Percentiles rank a stretch among this genome's conserved stretches.
Conservation (phyloP, 2,113 vertebrate species). For the Ictalurus punctatus region DNA sequence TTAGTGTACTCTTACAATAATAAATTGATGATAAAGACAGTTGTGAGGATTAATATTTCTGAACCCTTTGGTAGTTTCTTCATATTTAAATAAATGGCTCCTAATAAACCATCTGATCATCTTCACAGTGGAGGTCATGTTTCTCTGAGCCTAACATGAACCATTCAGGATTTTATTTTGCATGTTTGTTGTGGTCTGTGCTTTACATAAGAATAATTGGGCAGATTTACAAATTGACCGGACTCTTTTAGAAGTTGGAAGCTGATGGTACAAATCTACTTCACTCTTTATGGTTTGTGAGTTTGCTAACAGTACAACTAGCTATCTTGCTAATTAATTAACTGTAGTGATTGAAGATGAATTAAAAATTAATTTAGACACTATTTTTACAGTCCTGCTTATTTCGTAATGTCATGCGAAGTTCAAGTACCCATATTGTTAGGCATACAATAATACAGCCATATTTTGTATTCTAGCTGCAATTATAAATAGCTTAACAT, state of each 20-base stretch:
- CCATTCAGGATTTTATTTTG: not conserved
- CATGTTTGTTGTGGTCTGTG: not conserved
- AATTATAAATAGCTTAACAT: not conserved
- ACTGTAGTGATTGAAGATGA: not conserved
- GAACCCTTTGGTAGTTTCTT: not conserved
- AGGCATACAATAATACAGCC: not conserved
- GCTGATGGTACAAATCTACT: not conserved
- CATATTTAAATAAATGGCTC: not conserved
- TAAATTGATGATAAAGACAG: not conserved
- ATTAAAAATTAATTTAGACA: not conserved
- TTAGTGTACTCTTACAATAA: not conserved
- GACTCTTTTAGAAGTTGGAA: not conserved
- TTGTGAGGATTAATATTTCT: not conserved
- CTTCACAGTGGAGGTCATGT: not conserved
- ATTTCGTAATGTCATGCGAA: not conserved
- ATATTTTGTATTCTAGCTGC: not conserved
- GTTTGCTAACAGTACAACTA: not conserved
- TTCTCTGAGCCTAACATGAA: not conserved
- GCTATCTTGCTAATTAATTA: not conserved
- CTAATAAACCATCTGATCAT: not conserved
- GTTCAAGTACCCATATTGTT: not conserved
- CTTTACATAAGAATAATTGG: not conserved
- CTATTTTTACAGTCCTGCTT: not conserved
- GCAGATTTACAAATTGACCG: not conserved
- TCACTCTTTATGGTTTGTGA: not conserved